These are phyloP conservation scores for Crax fasciolata DNA, from an alignment of 2,797 vertebrate genomes.

Conservation along the genomic window DNA sequence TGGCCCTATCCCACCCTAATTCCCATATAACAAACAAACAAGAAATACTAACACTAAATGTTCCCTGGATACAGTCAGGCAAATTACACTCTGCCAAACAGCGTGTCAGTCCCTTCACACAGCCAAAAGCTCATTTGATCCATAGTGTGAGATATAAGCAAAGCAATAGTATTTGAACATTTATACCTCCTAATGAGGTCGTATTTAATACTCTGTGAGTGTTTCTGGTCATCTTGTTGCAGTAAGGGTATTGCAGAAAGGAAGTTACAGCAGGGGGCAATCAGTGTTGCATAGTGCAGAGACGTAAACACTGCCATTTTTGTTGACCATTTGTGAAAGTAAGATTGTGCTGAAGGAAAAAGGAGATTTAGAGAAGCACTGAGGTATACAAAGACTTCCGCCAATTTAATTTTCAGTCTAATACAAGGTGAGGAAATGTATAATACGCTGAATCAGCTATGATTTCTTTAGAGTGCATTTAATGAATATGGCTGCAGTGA, in stretches of 20 bases:
- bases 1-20: neutral
- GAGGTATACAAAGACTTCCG: neutral
- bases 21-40: neutral
- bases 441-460: conserved; percentile 2
- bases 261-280: neutral
- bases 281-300: neutral
- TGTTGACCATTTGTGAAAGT: accelerated
- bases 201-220: neutral
- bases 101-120: neutral
- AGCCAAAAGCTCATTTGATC: neutral
- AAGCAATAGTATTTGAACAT: neutral
- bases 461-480: neutral
- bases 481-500: neutral
- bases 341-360: neutral
- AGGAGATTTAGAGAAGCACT: neutral
- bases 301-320: neutral
- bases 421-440: neutral
- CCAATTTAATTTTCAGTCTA: conserved; percentile 1
- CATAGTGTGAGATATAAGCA: neutral
- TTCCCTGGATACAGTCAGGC: neutral
- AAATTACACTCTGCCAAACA: neutral
- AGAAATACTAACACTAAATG: neutral
- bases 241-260: neutral
- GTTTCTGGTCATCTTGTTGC: neutral
- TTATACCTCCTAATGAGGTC: neutral